Conservation (phyloP, 2,797 vertebrate species). For the Epinephelus malabaricus region DNA sequence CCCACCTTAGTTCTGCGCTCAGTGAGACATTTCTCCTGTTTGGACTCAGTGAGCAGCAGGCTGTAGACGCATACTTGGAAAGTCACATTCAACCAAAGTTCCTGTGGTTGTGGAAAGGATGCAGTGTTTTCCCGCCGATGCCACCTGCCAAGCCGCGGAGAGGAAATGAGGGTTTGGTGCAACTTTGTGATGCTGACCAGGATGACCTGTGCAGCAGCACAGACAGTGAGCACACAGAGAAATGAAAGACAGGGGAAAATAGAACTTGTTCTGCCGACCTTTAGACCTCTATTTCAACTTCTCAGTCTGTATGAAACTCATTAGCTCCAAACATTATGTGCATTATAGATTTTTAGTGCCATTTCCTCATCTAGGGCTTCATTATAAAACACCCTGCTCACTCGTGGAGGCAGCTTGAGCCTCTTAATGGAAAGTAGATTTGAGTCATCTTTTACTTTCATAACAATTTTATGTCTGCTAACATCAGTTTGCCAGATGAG, state of each 20-base stretch:
- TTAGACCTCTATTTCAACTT: conserved; percentile 13
- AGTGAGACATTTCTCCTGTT: conserved; percentile 4
- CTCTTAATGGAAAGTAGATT: conserved; percentile 24
- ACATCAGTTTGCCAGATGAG: conserved; percentile 19
- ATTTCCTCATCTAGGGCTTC: conserved; percentile 27
- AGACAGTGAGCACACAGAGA: conserved; percentile 34
- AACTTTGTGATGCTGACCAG: conserved; percentile 59
- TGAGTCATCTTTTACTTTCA: conserved; percentile 22
- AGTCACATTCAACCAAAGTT: conserved; percentile 64
- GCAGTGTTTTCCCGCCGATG: conserved; percentile 67
- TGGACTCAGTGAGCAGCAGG: conserved; percentile 30
- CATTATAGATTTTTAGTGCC: conserved; percentile 16
- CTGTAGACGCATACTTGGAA: conserved; percentile 47
- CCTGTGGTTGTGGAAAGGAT: conserved; percentile 75
- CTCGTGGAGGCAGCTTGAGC: not conserved
- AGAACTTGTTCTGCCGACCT: conserved; percentile 13
- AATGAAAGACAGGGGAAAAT: not conserved
- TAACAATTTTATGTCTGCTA: conserved; percentile 3
- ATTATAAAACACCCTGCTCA: conserved; percentile 35
- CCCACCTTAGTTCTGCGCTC: not conserved
- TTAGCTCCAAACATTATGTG: conserved; percentile 16
- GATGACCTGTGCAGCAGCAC: conserved; percentile 57
- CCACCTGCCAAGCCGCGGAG: conserved; percentile 78
- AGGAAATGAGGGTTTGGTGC: conserved; percentile 76
- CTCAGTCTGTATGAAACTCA: conserved; percentile 19